Conservation (phyloP, 1,140 invertebrate species). For the Sminthurides bifidus region DNA sequence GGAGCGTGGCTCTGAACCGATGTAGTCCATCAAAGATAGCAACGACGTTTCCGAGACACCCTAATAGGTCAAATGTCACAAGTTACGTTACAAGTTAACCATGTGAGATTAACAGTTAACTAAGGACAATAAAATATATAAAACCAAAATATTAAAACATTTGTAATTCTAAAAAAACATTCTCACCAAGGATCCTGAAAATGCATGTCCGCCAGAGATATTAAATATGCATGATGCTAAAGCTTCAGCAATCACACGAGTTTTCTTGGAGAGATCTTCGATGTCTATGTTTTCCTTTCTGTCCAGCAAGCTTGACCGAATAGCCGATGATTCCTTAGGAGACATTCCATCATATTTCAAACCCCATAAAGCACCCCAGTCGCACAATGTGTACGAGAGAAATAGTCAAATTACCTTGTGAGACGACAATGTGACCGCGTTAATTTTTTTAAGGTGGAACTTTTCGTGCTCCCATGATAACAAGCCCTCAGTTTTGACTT, state of each 20-base stretch:
- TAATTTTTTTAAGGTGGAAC: conserved; percentile 79
- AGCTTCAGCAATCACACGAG: conserved; percentile 65
- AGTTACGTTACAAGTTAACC: conserved; percentile 14
- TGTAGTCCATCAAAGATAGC: conserved; percentile 58
- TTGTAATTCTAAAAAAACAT: not conserved
- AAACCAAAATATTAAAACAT: not conserved
- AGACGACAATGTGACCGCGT: conserved; percentile 81
- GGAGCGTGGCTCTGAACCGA: conserved; percentile 57
- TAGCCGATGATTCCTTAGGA: not conserved
- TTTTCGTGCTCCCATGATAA: conserved; percentile 96
- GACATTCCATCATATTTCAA: no score
- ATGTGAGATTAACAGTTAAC: conserved; percentile 2
- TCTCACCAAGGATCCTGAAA: conserved; percentile 28
- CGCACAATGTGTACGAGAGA: conserved; percentile 3
- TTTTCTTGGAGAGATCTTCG: conserved; percentile 52
- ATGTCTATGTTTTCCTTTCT: conserved; percentile 46
- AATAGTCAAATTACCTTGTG: conserved; percentile 42
- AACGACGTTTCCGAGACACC: conserved; percentile 57
- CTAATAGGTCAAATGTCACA: conserved; percentile 38
- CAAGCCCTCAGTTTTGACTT: conserved; percentile 90
- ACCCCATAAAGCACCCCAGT: no score
- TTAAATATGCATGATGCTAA: conserved; percentile 77
- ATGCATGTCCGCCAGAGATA: conserved; percentile 43
- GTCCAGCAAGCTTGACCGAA: conserved; percentile 51
- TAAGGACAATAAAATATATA: conserved; percentile 2